Base-by-base conservation (phyloP, 2,797 vertebrate species). In the Gymnocypris eckloni region DNA sequence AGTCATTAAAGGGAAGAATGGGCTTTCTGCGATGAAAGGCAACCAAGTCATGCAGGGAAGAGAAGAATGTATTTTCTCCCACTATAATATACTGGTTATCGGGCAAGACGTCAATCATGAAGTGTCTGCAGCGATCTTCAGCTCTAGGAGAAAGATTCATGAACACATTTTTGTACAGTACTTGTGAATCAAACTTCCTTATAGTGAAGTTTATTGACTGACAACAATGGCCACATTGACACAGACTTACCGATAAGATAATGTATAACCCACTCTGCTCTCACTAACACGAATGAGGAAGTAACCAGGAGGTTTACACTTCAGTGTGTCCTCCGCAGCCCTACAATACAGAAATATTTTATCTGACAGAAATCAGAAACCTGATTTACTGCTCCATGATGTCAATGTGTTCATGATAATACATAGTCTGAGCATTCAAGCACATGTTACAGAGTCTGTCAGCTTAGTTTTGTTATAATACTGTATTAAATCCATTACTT, bases 251-350 rank as follows among this genome's bases (percentile, higher is more conserved):
- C 93, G 95, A 89, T 95, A 96, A 0, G 97, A 96, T 7, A 97
- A 93, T 0, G 96, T 95, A 92, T 96, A 97, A 81, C 97, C 96
- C 80, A 95, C 92, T 76, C 96, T 94, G 90, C 94, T 97, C 91
- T 97, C 95, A 12, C 96, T 95, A 85, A 97, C 94, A 84, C 96
- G 92, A 83, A 98, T 92, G 52, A 98, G 96, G 92, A 97, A 97
- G 92, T 94, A 93, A 1, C 96, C 97, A 0, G 79, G 87, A 0
- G 94, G 93, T 61, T 94, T 95, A 54, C 86, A 18, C 64, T 91
- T 91, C 41, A 98, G 91, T 56, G 95, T 89, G 50, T 94, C 90
- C 91, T 97, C 96, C 2, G 97, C 93, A 0, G 76, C 86, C 87
- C 97, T 98, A 89, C 25, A 43, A 72, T 25, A 76, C 41, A 66